Percentiles rank a stretch among this genome's conserved stretches.
phyloP scores from a whole-genome alignment of 2,888 invertebrate species.

The Operophtera brumata region DNA sequence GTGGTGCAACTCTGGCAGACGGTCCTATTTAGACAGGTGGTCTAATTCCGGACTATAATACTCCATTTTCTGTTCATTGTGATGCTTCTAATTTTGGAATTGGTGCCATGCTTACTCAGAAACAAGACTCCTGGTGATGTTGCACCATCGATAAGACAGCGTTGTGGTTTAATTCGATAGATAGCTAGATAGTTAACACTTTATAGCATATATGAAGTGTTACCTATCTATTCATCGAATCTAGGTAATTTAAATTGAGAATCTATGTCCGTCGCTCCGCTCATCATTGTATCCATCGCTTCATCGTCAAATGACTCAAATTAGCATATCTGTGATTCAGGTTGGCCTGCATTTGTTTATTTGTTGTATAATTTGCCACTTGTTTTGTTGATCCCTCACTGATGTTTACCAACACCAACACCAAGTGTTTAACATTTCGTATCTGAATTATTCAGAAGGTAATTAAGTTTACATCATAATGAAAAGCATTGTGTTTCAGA shows the following conservation, averaged over 20 bases:
- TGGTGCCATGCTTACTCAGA: too few species aligned
- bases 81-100: too few species aligned
- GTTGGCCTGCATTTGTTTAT: constrained; percentile 38
- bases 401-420: constrained; percentile 27
- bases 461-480: constrained; percentile 17
- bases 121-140: too few species aligned
- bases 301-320: constrained; percentile 47
- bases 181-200: too few species aligned
- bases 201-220: too few species aligned
- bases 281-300: constrained; percentile 11
- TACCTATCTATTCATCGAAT: too few species aligned
- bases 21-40: too few species aligned
- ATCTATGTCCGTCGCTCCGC: constrained; percentile 8
- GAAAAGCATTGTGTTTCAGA: neutral
- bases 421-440: constrained; percentile 21
- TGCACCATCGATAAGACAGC: too few species aligned
- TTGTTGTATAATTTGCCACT: constrained; percentile 33
- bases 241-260: neutral
- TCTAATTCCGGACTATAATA: too few species aligned
- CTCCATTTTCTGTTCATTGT: too few species aligned
- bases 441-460: constrained; percentile 26
- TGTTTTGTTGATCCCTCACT: constrained; percentile 18
- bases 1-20: too few species aligned
- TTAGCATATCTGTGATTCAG: constrained; percentile 59
- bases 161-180: too few species aligned